Base-by-base conservation (phyloP, 2,113 vertebrate species). In the Chamaetylas fuelleborni region DNA sequence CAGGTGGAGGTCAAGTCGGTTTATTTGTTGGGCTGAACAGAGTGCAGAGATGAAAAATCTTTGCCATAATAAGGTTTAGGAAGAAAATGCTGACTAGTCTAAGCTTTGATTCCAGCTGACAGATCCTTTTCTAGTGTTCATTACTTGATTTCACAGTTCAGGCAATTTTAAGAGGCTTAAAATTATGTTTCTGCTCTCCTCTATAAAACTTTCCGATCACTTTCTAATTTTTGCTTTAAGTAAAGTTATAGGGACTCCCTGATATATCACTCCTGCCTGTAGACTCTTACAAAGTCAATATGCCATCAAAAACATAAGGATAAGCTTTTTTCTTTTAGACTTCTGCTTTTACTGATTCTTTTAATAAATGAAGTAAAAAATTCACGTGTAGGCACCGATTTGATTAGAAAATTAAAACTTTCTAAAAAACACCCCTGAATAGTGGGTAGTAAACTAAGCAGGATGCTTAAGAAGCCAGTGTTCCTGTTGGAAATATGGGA, bases 61-160 rank as follows among this genome's bases (percentile, higher is more conserved):
- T 96, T 95, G 66, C 95, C 97, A 89, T 98, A 98, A 98, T 98
- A 98, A 98, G 98, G 96, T 97, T 98, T 98, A 95, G 95, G 97
- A 97, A 96, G 97, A 98, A 98, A 99, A 97, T 97, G 98, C 98
- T 99, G 98, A 99, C 98, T 97, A 89, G 94, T 90, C 97, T 94
- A 93, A 97, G 98, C 97, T 98, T 94, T 97, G 97, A 98, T 98
- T 99, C 98, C 97, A 98, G 98, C 99, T 99, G 99, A 99, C 98
- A 98, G 97, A 98, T 98, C 98, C 98, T 98, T 98, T 98, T 98
- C 97, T 98, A 94, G 97, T 98, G 97, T 98, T 99, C 98, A 98
- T 99, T 99, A 98, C 98, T 98, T 98, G 98, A 98, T 98, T 98
- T 96, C 98, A 98, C 98, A 98, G 97, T 98, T 98, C 97, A 98